A percentile compares a stretch with the other conserved stretches of the same genome.
phyloP scores from a whole-genome alignment of 2,888 invertebrate genomes.

The Athripsodes cinereus region DNA sequence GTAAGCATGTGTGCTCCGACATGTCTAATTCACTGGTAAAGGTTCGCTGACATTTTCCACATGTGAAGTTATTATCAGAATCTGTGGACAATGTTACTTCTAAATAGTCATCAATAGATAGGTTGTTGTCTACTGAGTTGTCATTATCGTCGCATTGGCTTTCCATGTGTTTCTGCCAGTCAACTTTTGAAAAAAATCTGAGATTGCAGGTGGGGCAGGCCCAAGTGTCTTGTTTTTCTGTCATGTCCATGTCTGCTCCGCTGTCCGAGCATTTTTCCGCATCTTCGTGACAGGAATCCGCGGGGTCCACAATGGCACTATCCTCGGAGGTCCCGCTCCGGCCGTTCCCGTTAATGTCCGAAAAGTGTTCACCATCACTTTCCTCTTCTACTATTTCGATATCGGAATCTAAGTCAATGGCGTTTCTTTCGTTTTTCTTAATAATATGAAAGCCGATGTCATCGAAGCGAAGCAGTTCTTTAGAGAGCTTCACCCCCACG shows the following conservation, averaged over 20 bases:
- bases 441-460: constrained; percentile 49
- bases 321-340: constrained; percentile 38
- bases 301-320: constrained; percentile 11
- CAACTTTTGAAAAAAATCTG: constrained; percentile 17
- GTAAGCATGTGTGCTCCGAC: constrained; percentile 43
- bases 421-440: constrained; percentile 44
- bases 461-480: constrained; percentile 49
- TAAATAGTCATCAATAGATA: constrained; percentile 50
- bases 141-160: constrained; percentile 44
- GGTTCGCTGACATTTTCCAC: constrained; percentile 48
- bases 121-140: constrained; percentile 47
- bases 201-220: constrained; percentile 29
- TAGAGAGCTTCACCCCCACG: constrained; percentile 51
- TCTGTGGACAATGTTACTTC: constrained; percentile 50
- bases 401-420: constrained; percentile 49
- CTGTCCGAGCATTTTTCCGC: constrained; percentile 30
- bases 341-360: constrained; percentile 35
- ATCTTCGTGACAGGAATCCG: constrained; percentile 14
- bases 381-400: constrained; percentile 51
- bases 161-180: constrained; percentile 33
- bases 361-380: constrained; percentile 22
- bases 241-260: constrained; percentile 44
- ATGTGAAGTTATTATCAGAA: constrained; percentile 48
- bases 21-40: constrained; percentile 45
- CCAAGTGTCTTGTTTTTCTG: constrained; percentile 28